Base-by-base conservation (phyloP, 2,113 vertebrate species). In the Peromyscus maniculatus region DNA sequence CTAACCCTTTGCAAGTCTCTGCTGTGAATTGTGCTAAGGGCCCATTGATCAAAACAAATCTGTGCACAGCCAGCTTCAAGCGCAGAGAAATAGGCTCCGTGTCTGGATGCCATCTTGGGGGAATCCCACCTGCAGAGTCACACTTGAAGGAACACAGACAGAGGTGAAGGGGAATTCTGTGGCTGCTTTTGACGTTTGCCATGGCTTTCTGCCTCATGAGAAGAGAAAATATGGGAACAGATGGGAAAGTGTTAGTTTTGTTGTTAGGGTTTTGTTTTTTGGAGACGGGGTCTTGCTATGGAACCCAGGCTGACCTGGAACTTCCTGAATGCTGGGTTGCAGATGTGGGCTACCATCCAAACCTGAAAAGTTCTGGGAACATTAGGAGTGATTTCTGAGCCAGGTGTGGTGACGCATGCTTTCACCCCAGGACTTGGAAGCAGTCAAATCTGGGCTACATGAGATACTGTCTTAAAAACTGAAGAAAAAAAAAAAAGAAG, bases 41-140 rank as follows among this genome's bases (percentile, higher is more conserved):
- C 55, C 52, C 75, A 13, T 59, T 78, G 92, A 52, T n/a, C 46
- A 90, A 86, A 82, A 52, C 64, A 93, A 55, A 74, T 77, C 24
- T 87, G 67, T 69, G 43, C 75, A 66, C 33, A 36, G 36, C 59
- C 52, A 78, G 33, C 43, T 93, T 72, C 36, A 89, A 69, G 59
- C n/a, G 36, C n/a, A 4, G 71, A 95, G 91, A 95, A 83, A 33
- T 22, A 62, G 74, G 36, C n/a, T 39, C 17, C 67, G 52, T 71
- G 64, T 89, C 39, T 57, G 88, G 17, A 33, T 92, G 72, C 74
- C 69, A 49, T 94, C 74, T 82, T 86, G 87, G 64, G 93, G 71
- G 75, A 67, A 84, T 96, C 66, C 71, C 4, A 24, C 86, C 55
- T 88, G 39, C 36, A 95, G 72, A 83, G 7, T 84, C 82, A 52